These are phyloP conservation scores for Dasypogon diadema DNA, from an alignment of 2,888 invertebrate species.

Conservation along the genomic window DNA sequence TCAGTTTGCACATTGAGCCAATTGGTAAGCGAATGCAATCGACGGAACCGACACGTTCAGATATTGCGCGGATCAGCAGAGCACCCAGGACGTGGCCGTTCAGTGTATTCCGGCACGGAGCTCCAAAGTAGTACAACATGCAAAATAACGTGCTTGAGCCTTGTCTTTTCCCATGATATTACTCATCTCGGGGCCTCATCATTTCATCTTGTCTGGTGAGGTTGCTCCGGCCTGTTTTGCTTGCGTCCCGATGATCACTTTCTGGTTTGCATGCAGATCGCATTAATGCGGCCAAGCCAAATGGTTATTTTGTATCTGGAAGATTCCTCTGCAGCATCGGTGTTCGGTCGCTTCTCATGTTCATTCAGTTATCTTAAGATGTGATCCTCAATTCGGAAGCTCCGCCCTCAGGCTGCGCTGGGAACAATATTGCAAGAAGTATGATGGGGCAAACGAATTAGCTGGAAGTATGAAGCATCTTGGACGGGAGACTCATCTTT, in stretches of 20 bases:
- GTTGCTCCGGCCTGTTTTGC: not conserved
- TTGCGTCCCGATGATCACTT: constrained; percentile 54
- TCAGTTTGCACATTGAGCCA: constrained; percentile 32
- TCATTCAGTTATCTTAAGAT: constrained; percentile 58
- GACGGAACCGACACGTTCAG: constrained; percentile 54
- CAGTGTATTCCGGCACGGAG: not conserved
- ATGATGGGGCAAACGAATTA: constrained; percentile 42
- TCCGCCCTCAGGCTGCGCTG: constrained; percentile 64
- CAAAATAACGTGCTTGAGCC: constrained; percentile 37
- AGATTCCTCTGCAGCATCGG: constrained; percentile 1
- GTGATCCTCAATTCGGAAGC: constrained; percentile 66
- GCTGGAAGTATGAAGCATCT: constrained; percentile 23
- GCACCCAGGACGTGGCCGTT: not conserved
- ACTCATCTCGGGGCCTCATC: constrained; percentile 42
- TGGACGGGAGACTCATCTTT: not conserved
- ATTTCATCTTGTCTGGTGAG: constrained; percentile 45
- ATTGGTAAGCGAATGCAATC: constrained; percentile 53
- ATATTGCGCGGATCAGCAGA: constrained; percentile 27
- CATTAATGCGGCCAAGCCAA: constrained; percentile 54
- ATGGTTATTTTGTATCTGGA: constrained; percentile 9
- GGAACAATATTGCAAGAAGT: constrained; percentile 46
- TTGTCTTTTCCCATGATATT: constrained; percentile 48
- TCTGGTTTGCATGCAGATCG: constrained; percentile 59
- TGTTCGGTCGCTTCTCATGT: constrained; percentile 58
- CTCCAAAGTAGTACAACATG: constrained; percentile 39